Evolutionary conservation across 2,888 invertebrate species (phyloP).

Genomic region (Eledona agricola): DNA sequence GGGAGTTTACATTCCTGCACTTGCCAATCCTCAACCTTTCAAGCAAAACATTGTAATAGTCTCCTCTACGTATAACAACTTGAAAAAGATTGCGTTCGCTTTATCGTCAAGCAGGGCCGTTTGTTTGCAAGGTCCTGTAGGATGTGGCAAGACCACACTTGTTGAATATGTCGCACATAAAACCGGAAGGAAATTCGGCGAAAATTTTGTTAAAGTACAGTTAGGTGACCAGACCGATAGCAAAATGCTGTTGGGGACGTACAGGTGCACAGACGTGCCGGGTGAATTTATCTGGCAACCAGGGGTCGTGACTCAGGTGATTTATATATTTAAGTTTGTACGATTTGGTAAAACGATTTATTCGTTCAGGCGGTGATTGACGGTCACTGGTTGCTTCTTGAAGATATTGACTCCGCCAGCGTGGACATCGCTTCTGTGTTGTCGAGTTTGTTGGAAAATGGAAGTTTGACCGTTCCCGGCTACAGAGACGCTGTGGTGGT

Average conservation of each 20-base stretch:
- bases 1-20: conserved; percentile 48
- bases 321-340: conserved; percentile 23
- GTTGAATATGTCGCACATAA: conserved; percentile 86
- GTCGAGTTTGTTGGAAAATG: conserved; percentile 84
- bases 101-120: conserved; percentile 80
- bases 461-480: conserved; percentile 85
- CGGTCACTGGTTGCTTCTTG: conserved; percentile 92
- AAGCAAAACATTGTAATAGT: conserved; percentile 46
- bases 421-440: conserved; percentile 91
- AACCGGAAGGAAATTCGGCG: conserved; percentile 70
- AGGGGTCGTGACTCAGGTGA: conserved; percentile 90
- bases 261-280: conserved; percentile 94
- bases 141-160: conserved; percentile 92
- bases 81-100: conserved; percentile 81
- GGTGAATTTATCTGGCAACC: conserved; percentile 98
- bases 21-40: too few species aligned
- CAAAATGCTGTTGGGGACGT: conserved; percentile 91
- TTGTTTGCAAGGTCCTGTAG: conserved; percentile 87
- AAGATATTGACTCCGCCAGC: conserved; percentile 95
- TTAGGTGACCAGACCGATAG: conserved; percentile 97
- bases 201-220: conserved; percentile 83
- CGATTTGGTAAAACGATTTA: conserved; percentile 30
- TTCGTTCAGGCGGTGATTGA: conserved; percentile 75
- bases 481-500: conserved; percentile 84
- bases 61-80: conserved; percentile 74